A percentile compares a stretch with the other conserved stretches of the same genome.
phyloP scores from a whole-genome alignment of 2,888 invertebrate species.

The Melieria omissa region DNA sequence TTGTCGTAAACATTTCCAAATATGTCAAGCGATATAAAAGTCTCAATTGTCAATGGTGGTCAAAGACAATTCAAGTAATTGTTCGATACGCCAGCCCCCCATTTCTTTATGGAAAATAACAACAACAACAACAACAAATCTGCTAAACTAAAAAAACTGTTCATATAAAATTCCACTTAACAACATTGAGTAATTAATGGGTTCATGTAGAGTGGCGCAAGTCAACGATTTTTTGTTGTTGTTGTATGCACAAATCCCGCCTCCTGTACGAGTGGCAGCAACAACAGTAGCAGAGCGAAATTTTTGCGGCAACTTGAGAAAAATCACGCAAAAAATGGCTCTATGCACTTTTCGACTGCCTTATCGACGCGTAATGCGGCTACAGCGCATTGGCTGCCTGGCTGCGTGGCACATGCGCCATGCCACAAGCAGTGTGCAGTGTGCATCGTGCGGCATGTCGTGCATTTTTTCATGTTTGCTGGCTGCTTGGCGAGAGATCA shows the following conservation, averaged over 20 bases:
- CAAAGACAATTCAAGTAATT: no score
- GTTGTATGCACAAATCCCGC: neutral
- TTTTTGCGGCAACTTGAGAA: neutral
- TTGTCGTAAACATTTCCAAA: no score
- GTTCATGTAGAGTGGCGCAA: conserved; percentile 7
- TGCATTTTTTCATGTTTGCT: conserved; percentile 7
- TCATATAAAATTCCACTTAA: no score
- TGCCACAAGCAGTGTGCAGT: conserved; percentile 19
- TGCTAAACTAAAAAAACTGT: no score
- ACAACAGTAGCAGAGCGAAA: neutral
- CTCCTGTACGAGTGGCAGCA: neutral
- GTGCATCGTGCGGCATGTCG: neutral
- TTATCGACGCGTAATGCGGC: neutral
- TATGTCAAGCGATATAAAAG: no score
- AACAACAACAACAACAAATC: no score
- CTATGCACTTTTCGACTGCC: conserved; percentile 24
- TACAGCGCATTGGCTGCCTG: conserved; percentile 1
- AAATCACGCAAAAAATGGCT: conserved; percentile 20
- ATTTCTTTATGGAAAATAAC: no score
- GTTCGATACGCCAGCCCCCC: no score
- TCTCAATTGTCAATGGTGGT: no score
- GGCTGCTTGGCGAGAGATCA: conserved; percentile 27
- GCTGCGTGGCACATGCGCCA: conserved; percentile 8
- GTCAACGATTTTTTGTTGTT: neutral
- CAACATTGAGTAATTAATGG: conserved; percentile 9